Evolutionary conservation across 2,888 invertebrate species (phyloP).

Genomic region (Stomorhina lunata): DNA sequence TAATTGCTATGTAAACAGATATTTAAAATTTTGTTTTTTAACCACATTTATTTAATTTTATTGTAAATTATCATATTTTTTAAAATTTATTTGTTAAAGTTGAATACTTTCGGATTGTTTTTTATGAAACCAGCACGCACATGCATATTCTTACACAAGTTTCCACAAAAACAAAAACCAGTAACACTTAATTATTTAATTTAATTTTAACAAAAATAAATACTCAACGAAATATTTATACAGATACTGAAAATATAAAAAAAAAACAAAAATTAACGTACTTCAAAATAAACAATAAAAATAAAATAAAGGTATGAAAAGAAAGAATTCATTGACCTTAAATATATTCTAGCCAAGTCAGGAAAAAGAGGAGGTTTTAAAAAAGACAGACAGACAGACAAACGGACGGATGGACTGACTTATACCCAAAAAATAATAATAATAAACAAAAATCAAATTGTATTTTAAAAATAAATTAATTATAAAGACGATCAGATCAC

Average conservation of each 20-base stretch:
- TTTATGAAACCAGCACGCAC: conserved; percentile 5
- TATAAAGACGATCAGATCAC: neutral
- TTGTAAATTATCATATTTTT: neutral
- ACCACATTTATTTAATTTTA: too few species aligned
- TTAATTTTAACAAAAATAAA: conserved; percentile 17
- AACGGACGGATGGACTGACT: neutral
- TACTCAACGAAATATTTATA: neutral
- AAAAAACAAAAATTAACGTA: neutral
- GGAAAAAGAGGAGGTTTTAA: conserved; percentile 48
- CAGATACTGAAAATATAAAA: neutral
- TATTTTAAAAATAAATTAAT: conserved; percentile 5
- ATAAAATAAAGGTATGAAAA: conserved; percentile 40
- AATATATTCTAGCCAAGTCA: conserved; percentile 61
- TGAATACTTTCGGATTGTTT: too few species aligned
- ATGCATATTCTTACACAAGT: conserved; percentile 42
- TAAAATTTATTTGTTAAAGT: too few species aligned
- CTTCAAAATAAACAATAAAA: neutral
- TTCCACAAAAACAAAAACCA: conserved; percentile 33
- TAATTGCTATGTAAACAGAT: too few species aligned
- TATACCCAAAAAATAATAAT: neutral
- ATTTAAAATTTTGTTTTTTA: too few species aligned
- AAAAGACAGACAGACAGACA: neutral
- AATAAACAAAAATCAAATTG: neutral
- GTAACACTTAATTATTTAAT: conserved; percentile 46
- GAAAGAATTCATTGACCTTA: conserved; percentile 63